Conservation (phyloP, 2,113 vertebrate species). For the Naja naja region DNA sequence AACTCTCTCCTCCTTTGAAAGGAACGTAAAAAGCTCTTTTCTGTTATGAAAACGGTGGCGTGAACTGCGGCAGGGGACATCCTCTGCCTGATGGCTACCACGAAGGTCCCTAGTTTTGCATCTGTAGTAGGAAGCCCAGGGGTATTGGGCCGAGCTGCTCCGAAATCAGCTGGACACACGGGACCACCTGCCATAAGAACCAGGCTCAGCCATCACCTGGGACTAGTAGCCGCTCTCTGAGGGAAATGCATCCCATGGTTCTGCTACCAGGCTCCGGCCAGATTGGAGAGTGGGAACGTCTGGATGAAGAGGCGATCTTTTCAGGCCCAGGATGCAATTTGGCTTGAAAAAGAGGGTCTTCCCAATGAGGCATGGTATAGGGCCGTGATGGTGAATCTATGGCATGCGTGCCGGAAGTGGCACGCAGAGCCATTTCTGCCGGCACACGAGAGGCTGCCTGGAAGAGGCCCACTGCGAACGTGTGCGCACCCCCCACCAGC, state of each 20-base stretch:
- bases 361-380: no score
- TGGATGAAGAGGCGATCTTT: neutral
- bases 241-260: neutral
- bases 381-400: no score
- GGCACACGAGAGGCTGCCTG: no score
- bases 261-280: neutral
- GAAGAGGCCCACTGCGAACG: no score
- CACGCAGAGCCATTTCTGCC: no score
- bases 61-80: neutral
- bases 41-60: neutral
- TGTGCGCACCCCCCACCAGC: no score
- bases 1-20: neutral
- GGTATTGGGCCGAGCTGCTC: neutral
- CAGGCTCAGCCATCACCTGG: neutral
- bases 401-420: no score
- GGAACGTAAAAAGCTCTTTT: neutral
- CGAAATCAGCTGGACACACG: neutral
- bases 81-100: neutral
- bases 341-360: neutral
- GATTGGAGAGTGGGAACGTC: neutral
- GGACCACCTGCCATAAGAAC: neutral
- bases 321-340: neutral
- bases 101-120: neutral
- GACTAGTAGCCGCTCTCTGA: neutral
- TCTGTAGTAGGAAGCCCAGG: neutral